Evolutionary conservation across 2,888 invertebrate genomes (phyloP).

Genomic region (Drosophila parthenogenetica): DNA sequence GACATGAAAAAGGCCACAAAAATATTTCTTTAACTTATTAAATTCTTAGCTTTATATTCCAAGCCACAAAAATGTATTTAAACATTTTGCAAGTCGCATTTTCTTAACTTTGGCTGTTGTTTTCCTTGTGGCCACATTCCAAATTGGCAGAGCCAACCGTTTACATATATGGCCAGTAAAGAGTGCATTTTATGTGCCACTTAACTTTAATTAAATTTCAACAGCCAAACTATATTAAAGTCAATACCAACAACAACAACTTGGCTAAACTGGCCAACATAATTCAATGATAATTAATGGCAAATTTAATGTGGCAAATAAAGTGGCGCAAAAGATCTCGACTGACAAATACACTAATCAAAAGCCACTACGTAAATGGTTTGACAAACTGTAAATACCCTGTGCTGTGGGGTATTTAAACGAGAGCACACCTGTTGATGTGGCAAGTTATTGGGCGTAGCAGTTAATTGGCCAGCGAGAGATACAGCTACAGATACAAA

Average conservation of each 20-base stretch:
- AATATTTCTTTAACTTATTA: too few relatives aligned
- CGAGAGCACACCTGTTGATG: slow-evolving; percentile 58
- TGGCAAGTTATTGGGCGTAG: slow-evolving; percentile 58
- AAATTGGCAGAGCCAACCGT: slow-evolving; percentile 30
- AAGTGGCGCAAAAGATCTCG: background rate
- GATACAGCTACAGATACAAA: slow-evolving; percentile 15
- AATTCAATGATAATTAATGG: slow-evolving; percentile 63
- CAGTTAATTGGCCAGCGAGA: slow-evolving; percentile 62
- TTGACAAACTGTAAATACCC: background rate
- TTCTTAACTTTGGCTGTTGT: too few relatives aligned
- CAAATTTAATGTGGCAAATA: slow-evolving; percentile 43
- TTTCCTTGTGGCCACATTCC: too few relatives aligned
- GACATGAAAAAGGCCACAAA: too few relatives aligned
- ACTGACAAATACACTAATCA: slow-evolving; percentile 17
- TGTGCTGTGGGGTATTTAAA: slow-evolving; percentile 12
- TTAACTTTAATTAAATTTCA: slow-evolving; percentile 26
- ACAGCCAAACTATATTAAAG: slow-evolving; percentile 30
- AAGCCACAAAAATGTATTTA: too few relatives aligned
- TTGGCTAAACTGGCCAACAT: slow-evolving; percentile 49
- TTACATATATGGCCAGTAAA: slow-evolving; percentile 10
- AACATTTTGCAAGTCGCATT: too few relatives aligned
- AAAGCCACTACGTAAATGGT: background rate
- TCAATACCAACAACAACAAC: slow-evolving; percentile 13
- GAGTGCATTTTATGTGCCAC: slow-evolving; percentile 14
- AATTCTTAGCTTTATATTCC: too few relatives aligned